Base-by-base conservation (phyloP, 2,888 invertebrate species). In the Epinotia brunnichana region DNA sequence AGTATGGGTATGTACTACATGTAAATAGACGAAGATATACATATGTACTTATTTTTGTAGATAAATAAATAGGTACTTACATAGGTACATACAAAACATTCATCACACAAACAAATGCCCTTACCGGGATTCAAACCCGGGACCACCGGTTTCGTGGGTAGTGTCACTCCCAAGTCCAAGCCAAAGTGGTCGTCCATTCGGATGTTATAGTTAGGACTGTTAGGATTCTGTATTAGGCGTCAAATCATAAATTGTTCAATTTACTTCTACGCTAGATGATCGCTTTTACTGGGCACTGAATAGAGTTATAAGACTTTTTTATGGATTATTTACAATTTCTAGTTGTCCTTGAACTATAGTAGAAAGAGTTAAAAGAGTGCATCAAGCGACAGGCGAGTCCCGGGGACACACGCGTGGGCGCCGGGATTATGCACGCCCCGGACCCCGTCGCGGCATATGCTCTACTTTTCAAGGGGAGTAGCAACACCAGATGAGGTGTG, bases 381-480 rank as follows among this genome's bases (percentile, higher is more conserved):
- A 24, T 69, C 69, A 74, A 76, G 76, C 76, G 77, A 79, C 77
- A 79, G 78, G 74, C 77, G 76, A 79, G 83, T 84, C 85, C 85
- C 79, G 82, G 82, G 87, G 88, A 88, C 89, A 86, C 85, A 83
- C 81, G 82, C 87, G 91, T 91, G 90, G 91, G 90, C 87, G 89
- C 79, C 75, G 77, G 83, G 82, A 88, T 89, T 90, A 91, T 91
- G 88, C 82, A 90, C 89, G 88, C 90, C 89, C 82, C 80, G 69
- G 74, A 70, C 76, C 71, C 70, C 68, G 73, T 70, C 67, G 71
- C 48, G 73, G 71, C 53, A 57, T 62, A 41, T 68, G 59, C 77
- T 84, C 81, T 73, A 79, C 79, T 73, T 73, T n/a, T 35, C 1
- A 39, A 35, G 4, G 4, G n/a, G 59, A 10, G 7, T 13, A 13